Evolutionary conservation across 1,140 invertebrate genomes (phyloP).

Genomic region (Drosophila bocqueti): DNA sequence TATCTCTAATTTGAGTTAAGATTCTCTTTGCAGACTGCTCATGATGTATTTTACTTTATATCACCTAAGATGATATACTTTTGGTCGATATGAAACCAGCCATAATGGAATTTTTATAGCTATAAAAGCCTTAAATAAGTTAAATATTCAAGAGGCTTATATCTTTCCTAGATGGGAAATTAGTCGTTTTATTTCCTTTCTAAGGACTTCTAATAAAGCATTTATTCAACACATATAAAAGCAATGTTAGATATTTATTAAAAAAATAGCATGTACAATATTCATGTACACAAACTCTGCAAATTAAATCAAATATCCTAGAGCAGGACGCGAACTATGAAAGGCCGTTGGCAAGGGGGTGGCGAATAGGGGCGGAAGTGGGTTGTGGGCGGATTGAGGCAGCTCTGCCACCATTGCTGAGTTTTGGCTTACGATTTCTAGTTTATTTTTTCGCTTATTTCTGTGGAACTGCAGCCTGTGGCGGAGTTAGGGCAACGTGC

Average conservation of each 20-base stretch:
- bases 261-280: too few relatives aligned
- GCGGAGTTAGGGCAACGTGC: conserved; percentile 63
- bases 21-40: too few relatives aligned
- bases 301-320: conserved; percentile 36
- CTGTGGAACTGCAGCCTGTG: conserved; percentile 50
- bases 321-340: conserved; percentile 2
- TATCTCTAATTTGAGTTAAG: too few relatives aligned
- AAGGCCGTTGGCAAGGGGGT: background rate
- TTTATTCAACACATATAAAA: too few relatives aligned
- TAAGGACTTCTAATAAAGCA: too few relatives aligned
- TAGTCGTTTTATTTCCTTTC: too few relatives aligned
- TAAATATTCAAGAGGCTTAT: background rate
- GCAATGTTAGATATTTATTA: too few relatives aligned
- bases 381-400: background rate
- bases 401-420: conserved; percentile 22
- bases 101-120: background rate
- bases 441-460: conserved; percentile 25
- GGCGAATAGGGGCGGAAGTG: background rate
- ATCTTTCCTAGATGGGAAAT: background rate
- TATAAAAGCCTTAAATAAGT: background rate
- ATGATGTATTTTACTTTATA: too few relatives aligned
- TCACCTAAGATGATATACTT: too few relatives aligned
- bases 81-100: background rate
- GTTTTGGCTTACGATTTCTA: conserved; percentile 50
- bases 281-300: background rate